phyloP scores from a whole-genome alignment of 2,113 vertebrate species.

The Steatornis caripensis region DNA sequence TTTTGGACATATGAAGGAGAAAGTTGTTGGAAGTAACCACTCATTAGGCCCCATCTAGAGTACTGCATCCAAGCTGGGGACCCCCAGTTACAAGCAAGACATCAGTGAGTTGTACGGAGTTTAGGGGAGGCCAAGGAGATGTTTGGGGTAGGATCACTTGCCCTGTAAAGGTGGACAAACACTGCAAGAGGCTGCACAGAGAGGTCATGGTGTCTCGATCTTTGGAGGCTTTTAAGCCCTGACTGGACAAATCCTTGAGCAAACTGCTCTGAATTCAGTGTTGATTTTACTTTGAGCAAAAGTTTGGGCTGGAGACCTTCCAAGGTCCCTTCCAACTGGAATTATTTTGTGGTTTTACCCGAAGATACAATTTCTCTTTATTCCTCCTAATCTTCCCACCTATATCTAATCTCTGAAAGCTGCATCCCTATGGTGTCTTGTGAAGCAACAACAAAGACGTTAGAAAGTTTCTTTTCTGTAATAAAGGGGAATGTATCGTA shows the following conservation, averaged over 20 bases:
- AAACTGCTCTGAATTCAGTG: neutral
- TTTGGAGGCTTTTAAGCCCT: neutral
- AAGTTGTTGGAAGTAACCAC: neutral
- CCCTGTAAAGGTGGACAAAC: neutral
- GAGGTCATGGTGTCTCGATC: neutral
- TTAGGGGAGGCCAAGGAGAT: neutral
- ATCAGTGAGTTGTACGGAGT: neutral
- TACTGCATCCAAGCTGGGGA: neutral
- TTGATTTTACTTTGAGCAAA: neutral
- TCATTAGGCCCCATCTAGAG: neutral
- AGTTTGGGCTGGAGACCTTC: neutral
- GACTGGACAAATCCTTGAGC: neutral
- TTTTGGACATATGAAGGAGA: neutral
- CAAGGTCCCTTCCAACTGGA: neutral
- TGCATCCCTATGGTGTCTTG: neutral
- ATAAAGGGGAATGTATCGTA: neutral
- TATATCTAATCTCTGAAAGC: neutral
- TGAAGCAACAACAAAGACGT: neutral
- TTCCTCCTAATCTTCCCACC: neutral
- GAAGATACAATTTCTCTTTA: neutral
- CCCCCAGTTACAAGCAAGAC: neutral
- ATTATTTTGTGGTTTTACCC: neutral
- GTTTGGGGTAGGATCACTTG: neutral
- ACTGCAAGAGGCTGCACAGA: neutral
- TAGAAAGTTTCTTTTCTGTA: neutral